A percentile compares a stretch with the other conserved stretches of the same genome.
Conservation (phyloP, 2,888 invertebrate genomes). For the Drosophila lacicola region DNA sequence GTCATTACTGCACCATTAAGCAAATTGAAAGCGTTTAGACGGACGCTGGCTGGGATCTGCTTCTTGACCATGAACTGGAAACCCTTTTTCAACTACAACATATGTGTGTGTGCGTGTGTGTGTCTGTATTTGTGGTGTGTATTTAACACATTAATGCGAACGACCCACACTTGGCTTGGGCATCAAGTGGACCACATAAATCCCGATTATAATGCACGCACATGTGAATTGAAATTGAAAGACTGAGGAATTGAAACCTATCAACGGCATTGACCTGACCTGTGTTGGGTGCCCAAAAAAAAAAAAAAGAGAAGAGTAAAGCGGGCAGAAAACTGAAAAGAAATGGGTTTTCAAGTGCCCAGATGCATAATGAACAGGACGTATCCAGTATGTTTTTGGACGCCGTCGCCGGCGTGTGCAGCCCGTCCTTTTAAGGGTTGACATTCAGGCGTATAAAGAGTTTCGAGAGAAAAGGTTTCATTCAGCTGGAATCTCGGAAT, state of each 20-base stretch:
- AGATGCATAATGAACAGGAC: conserved; percentile 74
- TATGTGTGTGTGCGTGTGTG: conserved; percentile 3
- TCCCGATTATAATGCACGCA: conserved; percentile 76
- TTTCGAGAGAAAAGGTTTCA: conserved; percentile 46
- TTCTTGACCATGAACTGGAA: conserved; percentile 63
- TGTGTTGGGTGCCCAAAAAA: conserved; percentile 49
- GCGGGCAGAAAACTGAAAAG: conserved; percentile 33
- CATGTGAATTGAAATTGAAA: conserved; percentile 52
- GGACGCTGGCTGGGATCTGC: conserved; percentile 55
- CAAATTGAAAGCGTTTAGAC: conserved; percentile 77
- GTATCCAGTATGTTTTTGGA: conserved; percentile 47
- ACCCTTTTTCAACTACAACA: conserved; percentile 48
- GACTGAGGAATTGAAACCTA: conserved; percentile 48
- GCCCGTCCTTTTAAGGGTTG: conserved; percentile 64
- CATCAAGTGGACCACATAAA: conserved; percentile 73
- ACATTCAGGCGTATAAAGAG: conserved; percentile 62
- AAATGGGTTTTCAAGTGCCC: conserved; percentile 72
- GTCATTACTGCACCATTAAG: conserved; percentile 68
- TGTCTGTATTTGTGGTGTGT: conserved; percentile 39
- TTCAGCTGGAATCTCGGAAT: conserved; percentile 49
- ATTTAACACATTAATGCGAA: conserved; percentile 72
- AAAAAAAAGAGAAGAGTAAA: background rate
- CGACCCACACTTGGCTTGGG: conserved; percentile 32
- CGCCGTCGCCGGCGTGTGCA: conserved; percentile 63
- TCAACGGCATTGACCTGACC: conserved; percentile 44